Evolutionary conservation across 2,888 invertebrate genomes (phyloP), one percentile per base, ranked within the genome.

Genomic region (Malthinus seriepunctatus): DNA sequence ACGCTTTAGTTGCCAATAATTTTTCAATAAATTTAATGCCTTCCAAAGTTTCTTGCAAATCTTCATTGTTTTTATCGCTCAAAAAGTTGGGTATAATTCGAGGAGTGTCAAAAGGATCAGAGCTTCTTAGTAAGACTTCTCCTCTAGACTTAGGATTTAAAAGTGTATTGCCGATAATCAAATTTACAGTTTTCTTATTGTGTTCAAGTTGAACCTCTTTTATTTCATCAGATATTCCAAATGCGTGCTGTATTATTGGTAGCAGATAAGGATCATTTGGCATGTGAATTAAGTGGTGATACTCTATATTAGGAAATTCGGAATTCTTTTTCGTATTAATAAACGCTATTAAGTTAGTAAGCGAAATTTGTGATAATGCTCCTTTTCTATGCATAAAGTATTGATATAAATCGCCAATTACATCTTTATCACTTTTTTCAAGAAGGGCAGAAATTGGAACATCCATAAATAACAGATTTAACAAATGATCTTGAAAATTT

Each of bases 131-230:
- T 60, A 78, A 76, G 4, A 90, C 68, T 54, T 70, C 69, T 10
- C 86, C 86, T 39, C 77, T 78, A 1, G 83, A 83, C 71, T 81
- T 79, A 0, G 83, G 83, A 0, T 97, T 83, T 70, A 97, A 76
- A 84, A 94, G 90, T 91, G 69, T 90, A 90, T 0, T 90, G 87
- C 71, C 93, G 91, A 45, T 82, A 6, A 46, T 11, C n/a, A 53
- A 7, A 3, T 1, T 10, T 11, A 11, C 10, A 7, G 46, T 46
- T n/a, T 44, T 33, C 14, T 12, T 10, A 12, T 51, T 56, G 10
- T 56, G 11, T 23, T 47, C 46, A 11, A 0, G 3, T 4, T 23
- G 15, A 1, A 7, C 8, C 23, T 8, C n/a, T 1, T 23, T 11
- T 7, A 48, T 6, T 32, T 47, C 49, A 3, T 47, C 48, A 2